Evolutionary conservation across 2,888 invertebrate genomes (phyloP).

Genomic region (Keiferia lycopersicella): DNA sequence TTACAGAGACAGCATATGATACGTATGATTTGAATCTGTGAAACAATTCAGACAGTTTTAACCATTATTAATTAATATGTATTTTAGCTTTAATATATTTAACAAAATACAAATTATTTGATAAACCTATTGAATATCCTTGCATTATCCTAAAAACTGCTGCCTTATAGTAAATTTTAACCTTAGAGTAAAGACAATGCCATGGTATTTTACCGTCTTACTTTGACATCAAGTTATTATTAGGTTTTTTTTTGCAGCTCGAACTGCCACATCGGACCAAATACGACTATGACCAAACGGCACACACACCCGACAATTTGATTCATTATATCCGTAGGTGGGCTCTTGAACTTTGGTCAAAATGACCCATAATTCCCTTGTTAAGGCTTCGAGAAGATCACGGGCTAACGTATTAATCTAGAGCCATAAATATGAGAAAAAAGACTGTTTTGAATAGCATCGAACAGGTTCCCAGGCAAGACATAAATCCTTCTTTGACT

Average conservation of each 20-base stretch:
- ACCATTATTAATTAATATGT: too few relatives aligned
- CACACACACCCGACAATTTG: conserved; percentile 52
- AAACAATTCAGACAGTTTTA: too few relatives aligned
- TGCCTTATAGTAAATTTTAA: too few relatives aligned
- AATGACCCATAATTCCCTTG: conserved; percentile 77
- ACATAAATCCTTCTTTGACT: conserved; percentile 15
- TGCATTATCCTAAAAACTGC: too few relatives aligned
- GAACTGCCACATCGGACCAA: background rate
- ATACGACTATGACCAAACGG: background rate
- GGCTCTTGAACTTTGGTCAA: conserved; percentile 62
- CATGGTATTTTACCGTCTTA: too few relatives aligned
- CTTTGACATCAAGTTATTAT: too few relatives aligned
- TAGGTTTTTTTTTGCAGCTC: background rate
- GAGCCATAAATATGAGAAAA: conserved; percentile 60
- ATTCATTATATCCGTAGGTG: conserved; percentile 71
- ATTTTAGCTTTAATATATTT: too few relatives aligned
- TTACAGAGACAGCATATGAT: too few relatives aligned
- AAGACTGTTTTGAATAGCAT: conserved; percentile 39
- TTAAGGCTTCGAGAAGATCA: conserved; percentile 60
- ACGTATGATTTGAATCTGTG: too few relatives aligned
- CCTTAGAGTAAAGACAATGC: too few relatives aligned
- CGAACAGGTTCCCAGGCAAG: conserved; percentile 43
- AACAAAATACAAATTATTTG: too few relatives aligned
- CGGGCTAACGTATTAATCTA: conserved; percentile 67
- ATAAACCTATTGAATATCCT: too few relatives aligned